Evolutionary conservation across 2,113 vertebrate genomes (phyloP), one percentile per base, ranked within the genome.

Genomic region (Apodemus sylvaticus): DNA sequence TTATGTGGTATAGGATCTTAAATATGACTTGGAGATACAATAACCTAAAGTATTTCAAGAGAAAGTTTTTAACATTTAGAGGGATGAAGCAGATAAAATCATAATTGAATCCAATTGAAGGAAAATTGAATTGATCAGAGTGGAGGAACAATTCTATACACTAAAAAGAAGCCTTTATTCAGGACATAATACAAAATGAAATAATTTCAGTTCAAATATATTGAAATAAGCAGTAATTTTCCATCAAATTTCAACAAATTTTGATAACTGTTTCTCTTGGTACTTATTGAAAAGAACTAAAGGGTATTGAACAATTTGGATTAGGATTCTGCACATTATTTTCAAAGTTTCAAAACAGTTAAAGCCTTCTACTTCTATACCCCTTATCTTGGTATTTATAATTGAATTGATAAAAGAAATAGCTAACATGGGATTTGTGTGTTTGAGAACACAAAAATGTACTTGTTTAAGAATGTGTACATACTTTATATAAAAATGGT

Each of bases 31-130:
- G 1, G 36, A 87, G 51, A 60, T 31, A 90, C 36, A 96, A 95
- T 93, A 93, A 93, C 86, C 66, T 58, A 87, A 90, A 95, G 51
- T 13, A 93, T 94, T 96, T 92, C 39, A 90, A 87, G 51, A 94
- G 58, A 73, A 39, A 94, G 76, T 79, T 96, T 94, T 92, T 93
- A 53, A 92, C 93, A 86, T 45, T 78, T 93, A 60, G 34, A 93
- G 78, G 68, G 81, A 95, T 73, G 26, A 92, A 29, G 48, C 42
- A 92, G 89, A 97, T 97, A 95, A 82, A 95, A 95, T 97, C 93
- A 97, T 96, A 97, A 96, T 92, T 97, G 94, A 93, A 97, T 96
- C 62, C 86, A 94, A 68, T 79, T 88, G 45, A 95, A 97, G 58
- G 48, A 29, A 95, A 96, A 94, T 96, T 95, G 94, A 97, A 85